These are phyloP conservation scores for Sebastes matsubarae DNA, from an alignment of 2,797 vertebrate species.

Conservation along the genomic window DNA sequence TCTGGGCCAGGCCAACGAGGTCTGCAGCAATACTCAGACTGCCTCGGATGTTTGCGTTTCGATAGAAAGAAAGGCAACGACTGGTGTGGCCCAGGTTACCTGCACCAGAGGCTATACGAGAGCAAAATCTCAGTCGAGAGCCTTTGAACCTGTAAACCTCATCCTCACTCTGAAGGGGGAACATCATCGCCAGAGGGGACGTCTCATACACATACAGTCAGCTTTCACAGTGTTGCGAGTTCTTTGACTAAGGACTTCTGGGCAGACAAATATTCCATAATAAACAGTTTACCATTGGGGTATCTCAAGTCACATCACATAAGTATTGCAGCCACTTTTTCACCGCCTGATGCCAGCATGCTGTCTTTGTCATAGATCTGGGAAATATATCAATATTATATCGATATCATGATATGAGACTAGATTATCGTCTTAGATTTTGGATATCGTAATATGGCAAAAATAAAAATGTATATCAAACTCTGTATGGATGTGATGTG, in stretches of 20 bases:
- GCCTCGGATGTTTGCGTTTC: conserved; percentile 60
- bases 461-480: no score
- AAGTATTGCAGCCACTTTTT: not conserved
- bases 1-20: conserved; percentile 38
- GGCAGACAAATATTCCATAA: conserved; percentile 10
- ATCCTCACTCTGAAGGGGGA: conserved; percentile 28
- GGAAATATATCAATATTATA: no score
- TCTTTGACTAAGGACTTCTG: conserved; percentile 17
- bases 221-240: conserved; percentile 1
- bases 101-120: conserved; percentile 43
- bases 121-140: conserved; percentile 15
- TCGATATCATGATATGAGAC: no score
- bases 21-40: conserved; percentile 25
- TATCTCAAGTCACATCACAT: not conserved
- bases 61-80: conserved; percentile 40
- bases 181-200: conserved; percentile 19
- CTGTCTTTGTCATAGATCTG: not conserved
- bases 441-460: no score
- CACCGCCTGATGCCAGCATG: not conserved
- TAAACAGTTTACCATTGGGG: conserved; percentile 10
- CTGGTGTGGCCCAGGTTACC: conserved; percentile 47
- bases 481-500: no score
- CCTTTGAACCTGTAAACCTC: conserved; percentile 34
- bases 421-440: no score
- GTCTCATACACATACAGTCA: conserved; percentile 11